Evolutionary conservation across 2,113 vertebrate species (phyloP).

Genomic region (Microcebus murinus): DNA sequence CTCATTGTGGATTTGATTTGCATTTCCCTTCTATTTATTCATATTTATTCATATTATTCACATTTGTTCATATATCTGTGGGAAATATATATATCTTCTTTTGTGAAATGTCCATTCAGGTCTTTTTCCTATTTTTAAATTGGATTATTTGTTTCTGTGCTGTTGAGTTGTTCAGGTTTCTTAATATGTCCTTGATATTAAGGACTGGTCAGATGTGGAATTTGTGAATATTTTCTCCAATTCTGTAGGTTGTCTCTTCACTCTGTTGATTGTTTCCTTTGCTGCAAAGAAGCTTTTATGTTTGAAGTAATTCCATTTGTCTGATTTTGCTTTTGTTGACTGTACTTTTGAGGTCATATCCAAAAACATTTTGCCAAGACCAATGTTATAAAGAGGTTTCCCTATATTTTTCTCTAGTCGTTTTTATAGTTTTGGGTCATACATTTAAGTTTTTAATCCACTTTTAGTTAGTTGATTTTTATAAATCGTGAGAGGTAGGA

Average conservation of each 20-base stretch:
- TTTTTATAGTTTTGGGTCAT: background rate
- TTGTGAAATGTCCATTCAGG: background rate
- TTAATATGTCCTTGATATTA: background rate
- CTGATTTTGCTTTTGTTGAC: background rate
- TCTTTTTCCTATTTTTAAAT: background rate
- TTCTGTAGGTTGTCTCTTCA: background rate
- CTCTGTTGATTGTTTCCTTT: background rate
- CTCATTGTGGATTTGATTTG: background rate
- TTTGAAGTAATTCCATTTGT: background rate
- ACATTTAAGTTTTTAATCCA: background rate
- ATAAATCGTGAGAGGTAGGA: background rate
- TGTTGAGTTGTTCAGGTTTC: background rate
- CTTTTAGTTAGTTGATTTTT: background rate
- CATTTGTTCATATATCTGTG: background rate
- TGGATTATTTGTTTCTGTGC: background rate
- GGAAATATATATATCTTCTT: background rate
- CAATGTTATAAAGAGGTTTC: background rate
- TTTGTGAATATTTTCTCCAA: background rate
- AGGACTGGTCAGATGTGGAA: background rate
- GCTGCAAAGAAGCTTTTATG: background rate
- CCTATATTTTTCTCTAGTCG: background rate
- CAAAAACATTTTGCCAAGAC: background rate
- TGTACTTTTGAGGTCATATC: background rate
- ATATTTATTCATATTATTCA: too few species aligned
- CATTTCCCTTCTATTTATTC: background rate